These are phyloP conservation scores for Reinhardtius hippoglossoides DNA, from an alignment of 2,113 vertebrate species.

Conservation along the genomic window DNA sequence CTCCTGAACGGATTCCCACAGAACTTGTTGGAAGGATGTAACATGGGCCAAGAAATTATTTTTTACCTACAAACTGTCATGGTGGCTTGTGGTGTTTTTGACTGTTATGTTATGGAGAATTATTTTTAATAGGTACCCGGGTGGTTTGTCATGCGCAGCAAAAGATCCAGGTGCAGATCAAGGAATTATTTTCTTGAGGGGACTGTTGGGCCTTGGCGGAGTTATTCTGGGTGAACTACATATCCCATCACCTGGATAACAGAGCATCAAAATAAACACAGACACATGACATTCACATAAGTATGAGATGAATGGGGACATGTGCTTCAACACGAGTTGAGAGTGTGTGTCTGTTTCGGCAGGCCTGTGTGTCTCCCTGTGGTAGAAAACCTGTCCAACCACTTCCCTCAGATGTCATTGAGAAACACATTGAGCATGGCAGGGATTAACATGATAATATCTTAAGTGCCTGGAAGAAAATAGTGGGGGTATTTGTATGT, in stretches of 20 bases:
- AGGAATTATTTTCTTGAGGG: too few species aligned
- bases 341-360: slow-evolving; percentile 1
- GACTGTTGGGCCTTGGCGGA: too few species aligned
- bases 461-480: slow-evolving; percentile 38
- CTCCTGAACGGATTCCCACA: too few species aligned
- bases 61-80: too few species aligned
- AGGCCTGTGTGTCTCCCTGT: slow-evolving; percentile 23
- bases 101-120: too few species aligned
- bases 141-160: too few species aligned
- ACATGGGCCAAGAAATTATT: too few species aligned
- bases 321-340: neutral
- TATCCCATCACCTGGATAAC: neutral
- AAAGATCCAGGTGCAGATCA: too few species aligned
- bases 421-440: slow-evolving; percentile 24
- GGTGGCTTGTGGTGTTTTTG: too few species aligned
- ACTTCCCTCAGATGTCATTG: slow-evolving; percentile 41
- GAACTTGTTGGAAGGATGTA: too few species aligned
- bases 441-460: slow-evolving; percentile 31
- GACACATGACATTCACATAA: slow-evolving; percentile 10
- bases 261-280: neutral
- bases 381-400: slow-evolving; percentile 51
- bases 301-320: slow-evolving; percentile 23
- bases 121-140: too few species aligned
- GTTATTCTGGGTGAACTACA: neutral
- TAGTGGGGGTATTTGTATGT: neutral